Percentiles rank a stretch among this genome's conserved stretches.
These are phyloP conservation scores for Mormyrops attenuatus DNA, from an alignment of 2,797 vertebrate species.

Conservation along the genomic window DNA sequence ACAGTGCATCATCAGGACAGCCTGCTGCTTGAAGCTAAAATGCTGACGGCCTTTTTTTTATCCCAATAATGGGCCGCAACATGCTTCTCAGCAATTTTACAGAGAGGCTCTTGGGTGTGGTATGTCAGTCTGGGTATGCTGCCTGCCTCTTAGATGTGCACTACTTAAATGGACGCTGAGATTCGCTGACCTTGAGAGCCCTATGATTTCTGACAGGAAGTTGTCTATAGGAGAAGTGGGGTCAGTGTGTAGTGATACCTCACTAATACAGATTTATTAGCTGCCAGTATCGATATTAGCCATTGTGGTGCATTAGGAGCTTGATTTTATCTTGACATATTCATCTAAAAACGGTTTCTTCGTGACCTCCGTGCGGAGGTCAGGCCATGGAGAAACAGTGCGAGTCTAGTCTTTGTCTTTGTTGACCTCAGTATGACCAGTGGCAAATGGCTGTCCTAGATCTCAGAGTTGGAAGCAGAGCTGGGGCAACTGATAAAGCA, in stretches of 20 bases:
- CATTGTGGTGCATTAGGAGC: neutral
- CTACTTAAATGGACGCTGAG: neutral
- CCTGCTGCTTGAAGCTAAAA: neutral
- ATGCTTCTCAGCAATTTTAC: neutral
- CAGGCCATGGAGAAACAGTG: neutral
- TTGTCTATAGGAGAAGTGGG: neutral
- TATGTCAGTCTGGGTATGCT: neutral
- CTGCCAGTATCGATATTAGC: neutral
- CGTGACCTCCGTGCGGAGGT: neutral
- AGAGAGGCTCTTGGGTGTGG: neutral
- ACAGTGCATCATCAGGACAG: neutral
- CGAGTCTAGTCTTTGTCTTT: neutral
- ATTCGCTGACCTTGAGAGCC: neutral
- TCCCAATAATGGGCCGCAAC: neutral
- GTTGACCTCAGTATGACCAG: neutral
- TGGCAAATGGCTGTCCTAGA: slow-evolving; percentile 55
- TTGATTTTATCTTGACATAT: neutral
- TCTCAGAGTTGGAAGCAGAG: slow-evolving; percentile 83
- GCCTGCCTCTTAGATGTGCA: neutral
- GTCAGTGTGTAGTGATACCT: neutral
- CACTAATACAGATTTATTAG: neutral
- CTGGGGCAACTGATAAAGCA: slow-evolving; percentile 91
- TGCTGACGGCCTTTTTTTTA: neutral
- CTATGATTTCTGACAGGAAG: neutral
- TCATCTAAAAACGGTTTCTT: neutral